These are phyloP conservation scores for Epinephelus lanceolatus DNA, from an alignment of 2,113 vertebrate species.

Conservation along the genomic window DNA sequence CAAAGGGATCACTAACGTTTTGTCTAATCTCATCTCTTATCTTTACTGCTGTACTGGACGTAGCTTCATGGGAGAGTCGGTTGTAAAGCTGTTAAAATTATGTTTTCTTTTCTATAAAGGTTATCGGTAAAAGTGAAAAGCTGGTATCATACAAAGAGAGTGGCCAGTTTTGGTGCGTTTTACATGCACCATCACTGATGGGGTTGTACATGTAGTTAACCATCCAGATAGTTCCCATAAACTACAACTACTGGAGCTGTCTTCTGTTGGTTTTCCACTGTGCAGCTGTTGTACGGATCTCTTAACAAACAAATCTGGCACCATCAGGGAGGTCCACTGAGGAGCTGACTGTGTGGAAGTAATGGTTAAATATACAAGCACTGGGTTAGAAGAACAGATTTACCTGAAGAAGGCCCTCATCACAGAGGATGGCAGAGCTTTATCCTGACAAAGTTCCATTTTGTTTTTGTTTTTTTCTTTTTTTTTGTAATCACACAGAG, in stretches of 20 bases:
- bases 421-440: neutral
- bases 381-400: neutral
- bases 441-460: too few relatives aligned
- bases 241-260: neutral
- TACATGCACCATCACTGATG: neutral
- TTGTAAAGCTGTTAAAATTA: neutral
- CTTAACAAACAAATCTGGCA: conserved; percentile 15
- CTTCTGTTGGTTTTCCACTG: conserved; percentile 1
- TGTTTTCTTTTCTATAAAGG: neutral
- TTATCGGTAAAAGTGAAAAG: neutral
- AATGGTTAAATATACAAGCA: conserved; percentile 18
- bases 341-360: conserved; percentile 2
- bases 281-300: neutral
- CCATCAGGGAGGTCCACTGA: neutral
- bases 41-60: neutral
- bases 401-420: neutral
- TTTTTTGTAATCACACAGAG: neutral
- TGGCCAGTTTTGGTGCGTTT: too few relatives aligned
- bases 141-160: neutral
- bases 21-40: conserved; percentile 7
- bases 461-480: too few relatives aligned
- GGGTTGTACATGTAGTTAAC: neutral
- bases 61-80: neutral
- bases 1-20: neutral
- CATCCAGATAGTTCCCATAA: neutral